phyloP scores from a whole-genome alignment of 2,888 invertebrate species.

The Cryptus viduatorius region DNA sequence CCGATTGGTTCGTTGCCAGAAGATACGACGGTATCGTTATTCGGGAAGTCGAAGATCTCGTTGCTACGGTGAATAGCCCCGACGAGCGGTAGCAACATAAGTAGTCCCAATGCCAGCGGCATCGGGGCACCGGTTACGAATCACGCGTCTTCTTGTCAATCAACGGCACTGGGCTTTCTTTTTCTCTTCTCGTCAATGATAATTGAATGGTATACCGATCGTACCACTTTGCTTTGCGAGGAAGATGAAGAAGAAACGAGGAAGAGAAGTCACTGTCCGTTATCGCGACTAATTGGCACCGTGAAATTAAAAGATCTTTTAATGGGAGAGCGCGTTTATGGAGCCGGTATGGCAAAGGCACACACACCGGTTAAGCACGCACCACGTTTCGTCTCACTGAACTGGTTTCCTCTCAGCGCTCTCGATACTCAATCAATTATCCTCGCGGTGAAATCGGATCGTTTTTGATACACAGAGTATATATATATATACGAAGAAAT shows the following conservation, averaged over 20 bases:
- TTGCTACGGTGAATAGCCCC: slow-evolving; percentile 72
- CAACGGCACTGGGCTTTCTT: slow-evolving; percentile 35
- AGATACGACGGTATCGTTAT: slow-evolving; percentile 16
- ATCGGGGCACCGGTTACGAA: slow-evolving; percentile 74
- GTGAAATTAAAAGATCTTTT: not conserved
- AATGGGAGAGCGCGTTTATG: not conserved
- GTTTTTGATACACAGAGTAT: slow-evolving; percentile 1
- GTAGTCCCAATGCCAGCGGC: slow-evolving; percentile 75
- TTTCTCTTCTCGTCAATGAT: slow-evolving; percentile 4
- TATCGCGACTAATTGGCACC: slow-evolving; percentile 8
- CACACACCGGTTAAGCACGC: slow-evolving; percentile 33
- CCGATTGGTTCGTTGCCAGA: slow-evolving; percentile 14
- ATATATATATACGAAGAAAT: not conserved
- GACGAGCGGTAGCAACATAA: slow-evolving; percentile 75
- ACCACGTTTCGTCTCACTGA: slow-evolving; percentile 49
- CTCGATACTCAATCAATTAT: slow-evolving; percentile 55
- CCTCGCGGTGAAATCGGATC: slow-evolving; percentile 19
- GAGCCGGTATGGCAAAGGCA: not conserved
- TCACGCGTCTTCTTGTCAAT: slow-evolving; percentile 68
- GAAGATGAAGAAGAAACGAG: slow-evolving; percentile 9
- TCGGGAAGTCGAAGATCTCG: slow-evolving; percentile 51
- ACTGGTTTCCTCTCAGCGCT: slow-evolving; percentile 56
- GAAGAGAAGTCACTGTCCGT: slow-evolving; percentile 40
- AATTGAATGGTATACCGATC: slow-evolving; percentile 53
- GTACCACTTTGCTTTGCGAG: slow-evolving; percentile 31